These are phyloP conservation scores for Reticulitermes speratus DNA, from an alignment of 1,140 invertebrate species.

Conservation along the genomic window DNA sequence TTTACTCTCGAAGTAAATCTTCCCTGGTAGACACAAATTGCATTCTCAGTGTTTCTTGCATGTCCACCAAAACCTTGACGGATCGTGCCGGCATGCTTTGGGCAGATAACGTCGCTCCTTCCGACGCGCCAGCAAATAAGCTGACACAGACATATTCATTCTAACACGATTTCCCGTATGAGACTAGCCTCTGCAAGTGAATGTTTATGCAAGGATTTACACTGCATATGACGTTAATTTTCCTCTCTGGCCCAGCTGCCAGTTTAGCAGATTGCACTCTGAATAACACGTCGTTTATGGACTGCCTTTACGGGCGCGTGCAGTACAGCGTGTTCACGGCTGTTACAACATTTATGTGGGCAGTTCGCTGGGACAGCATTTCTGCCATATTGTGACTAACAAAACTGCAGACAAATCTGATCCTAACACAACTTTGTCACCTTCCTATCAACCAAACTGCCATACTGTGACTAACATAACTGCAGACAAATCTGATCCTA, in stretches of 20 bases:
- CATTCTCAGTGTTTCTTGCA: too few relatives aligned
- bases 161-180: background rate
- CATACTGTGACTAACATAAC: background rate
- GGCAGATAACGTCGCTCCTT: background rate
- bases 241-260: background rate
- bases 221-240: constrained; percentile 8
- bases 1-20: too few relatives aligned
- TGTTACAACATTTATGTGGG: background rate
- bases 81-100: too few relatives aligned
- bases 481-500: too few relatives aligned
- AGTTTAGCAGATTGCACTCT: background rate
- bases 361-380: background rate
- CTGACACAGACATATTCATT: background rate
- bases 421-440: too few relatives aligned
- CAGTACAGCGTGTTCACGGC: background rate
- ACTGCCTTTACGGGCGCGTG: background rate
- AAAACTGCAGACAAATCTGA: too few relatives aligned
- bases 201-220: background rate
- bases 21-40: too few relatives aligned
- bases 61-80: too few relatives aligned
- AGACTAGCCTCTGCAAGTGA: background rate
- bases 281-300: constrained; percentile 6
- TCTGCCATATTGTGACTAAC: background rate
- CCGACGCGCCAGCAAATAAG: background rate
- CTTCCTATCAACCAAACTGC: background rate